Conservation (phyloP, 2,113 vertebrate genomes). For the Gila orcuttii region DNA sequence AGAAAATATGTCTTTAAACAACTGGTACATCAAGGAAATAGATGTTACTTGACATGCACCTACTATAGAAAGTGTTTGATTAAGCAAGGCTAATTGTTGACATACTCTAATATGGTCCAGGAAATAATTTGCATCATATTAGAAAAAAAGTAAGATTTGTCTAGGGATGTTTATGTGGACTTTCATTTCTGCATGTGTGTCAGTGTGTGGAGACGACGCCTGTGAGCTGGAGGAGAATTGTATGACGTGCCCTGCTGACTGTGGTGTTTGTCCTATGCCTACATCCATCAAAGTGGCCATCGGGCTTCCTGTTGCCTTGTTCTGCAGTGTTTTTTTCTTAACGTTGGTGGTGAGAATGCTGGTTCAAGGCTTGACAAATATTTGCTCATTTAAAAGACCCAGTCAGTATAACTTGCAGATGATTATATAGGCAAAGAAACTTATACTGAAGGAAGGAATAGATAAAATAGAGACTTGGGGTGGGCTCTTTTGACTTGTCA, state of each 20-base stretch:
- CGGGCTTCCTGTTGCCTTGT: conserved; percentile 73
- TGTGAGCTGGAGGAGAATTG: conserved; percentile 76
- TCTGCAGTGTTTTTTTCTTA: conserved; percentile 76
- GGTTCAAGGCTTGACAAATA: not conserved
- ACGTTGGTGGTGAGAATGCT: conserved; percentile 73
- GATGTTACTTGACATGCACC: not conserved
- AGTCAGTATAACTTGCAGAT: not conserved
- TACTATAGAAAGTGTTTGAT: not conserved
- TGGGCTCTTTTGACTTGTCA: not conserved
- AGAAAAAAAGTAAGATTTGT: not conserved
- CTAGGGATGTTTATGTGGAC: not conserved
- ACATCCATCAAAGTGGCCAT: conserved; percentile 73
- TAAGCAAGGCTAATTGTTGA: not conserved
- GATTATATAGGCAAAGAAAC: not conserved
- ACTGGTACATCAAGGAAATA: not conserved
- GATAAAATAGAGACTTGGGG: not conserved
- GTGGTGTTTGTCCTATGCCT: conserved; percentile 77
- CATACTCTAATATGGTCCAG: not conserved
- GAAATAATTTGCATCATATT: not conserved
- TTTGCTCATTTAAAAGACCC: not conserved
- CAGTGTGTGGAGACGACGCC: conserved; percentile 76
- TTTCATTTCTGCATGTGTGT: conserved; percentile 39
- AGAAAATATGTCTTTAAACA: not conserved
- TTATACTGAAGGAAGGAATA: not conserved
- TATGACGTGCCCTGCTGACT: conserved; percentile 78